phyloP scores from a whole-genome alignment of 1,140 invertebrate genomes.

The Zaprionus ghesquierei region DNA sequence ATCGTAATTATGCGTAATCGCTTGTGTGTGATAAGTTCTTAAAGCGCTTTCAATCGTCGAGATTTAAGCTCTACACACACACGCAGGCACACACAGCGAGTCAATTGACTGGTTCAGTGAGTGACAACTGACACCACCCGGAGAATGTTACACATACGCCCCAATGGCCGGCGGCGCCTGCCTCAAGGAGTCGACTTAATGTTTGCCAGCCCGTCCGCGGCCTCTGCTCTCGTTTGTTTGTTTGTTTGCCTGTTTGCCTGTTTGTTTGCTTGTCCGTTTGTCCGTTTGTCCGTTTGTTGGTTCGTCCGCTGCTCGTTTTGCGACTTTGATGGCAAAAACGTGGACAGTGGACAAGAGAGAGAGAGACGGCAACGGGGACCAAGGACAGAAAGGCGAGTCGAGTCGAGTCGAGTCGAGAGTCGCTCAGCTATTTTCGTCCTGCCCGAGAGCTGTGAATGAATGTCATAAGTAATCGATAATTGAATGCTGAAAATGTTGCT shows the following conservation, averaged over 20 bases:
- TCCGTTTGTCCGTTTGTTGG: conserved; percentile 53
- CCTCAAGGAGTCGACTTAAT: conserved; percentile 15
- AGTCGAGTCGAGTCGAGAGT: conserved; percentile 42
- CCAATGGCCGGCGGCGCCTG: background rate
- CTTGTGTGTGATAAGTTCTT: background rate
- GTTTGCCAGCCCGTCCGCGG: conserved; percentile 8
- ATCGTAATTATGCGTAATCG: background rate
- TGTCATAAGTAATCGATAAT: conserved; percentile 75
- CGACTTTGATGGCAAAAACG: conserved; percentile 59
- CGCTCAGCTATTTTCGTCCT: conserved; percentile 58
- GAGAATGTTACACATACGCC: conserved; percentile 32
- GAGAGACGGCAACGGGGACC: background rate
- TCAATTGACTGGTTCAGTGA: conserved; percentile 37
- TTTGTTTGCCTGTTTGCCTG: conserved; percentile 44
- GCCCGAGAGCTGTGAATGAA: conserved; percentile 68
- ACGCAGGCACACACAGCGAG: background rate
- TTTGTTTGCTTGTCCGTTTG: conserved; percentile 45
- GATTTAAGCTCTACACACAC: conserved; percentile 1
- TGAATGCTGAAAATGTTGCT: conserved; percentile 73
- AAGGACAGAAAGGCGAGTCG: background rate
- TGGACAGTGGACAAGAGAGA: conserved; percentile 22
- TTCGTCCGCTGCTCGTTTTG: conserved; percentile 52
- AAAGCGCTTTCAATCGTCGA: background rate
- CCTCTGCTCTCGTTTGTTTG: conserved; percentile 9
- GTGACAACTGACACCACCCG: conserved; percentile 34